phyloP scores from a whole-genome alignment of 2,113 vertebrate species.

The Myrmecophaga tridactyla region DNA sequence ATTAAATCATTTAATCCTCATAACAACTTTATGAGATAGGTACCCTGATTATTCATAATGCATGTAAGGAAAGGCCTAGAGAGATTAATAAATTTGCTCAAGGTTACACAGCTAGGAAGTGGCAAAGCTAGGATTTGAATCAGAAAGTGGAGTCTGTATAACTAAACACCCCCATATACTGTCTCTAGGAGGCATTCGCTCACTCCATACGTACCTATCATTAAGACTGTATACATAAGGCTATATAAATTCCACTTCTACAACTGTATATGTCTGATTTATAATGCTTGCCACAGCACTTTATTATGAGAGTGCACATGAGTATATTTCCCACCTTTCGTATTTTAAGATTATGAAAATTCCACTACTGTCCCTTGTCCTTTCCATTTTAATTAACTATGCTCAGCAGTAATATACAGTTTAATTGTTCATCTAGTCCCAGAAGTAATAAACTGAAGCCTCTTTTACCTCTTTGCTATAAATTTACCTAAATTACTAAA shows the following conservation, averaged over 20 bases:
- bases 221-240: not conserved
- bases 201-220: rapidly evolving
- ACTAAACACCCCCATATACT: not conserved
- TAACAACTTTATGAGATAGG: not conserved
- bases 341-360: constrained; percentile 9
- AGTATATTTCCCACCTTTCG: not conserved
- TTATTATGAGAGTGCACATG: not conserved
- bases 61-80: not conserved
- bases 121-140: not conserved
- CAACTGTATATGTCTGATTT: not conserved
- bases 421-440: not conserved
- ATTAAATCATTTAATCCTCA: not conserved
- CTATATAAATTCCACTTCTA: not conserved
- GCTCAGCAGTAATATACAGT: not conserved
- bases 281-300: not conserved
- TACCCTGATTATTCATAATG: no score
- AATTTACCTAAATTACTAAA: not conserved
- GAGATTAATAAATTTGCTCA: not conserved
- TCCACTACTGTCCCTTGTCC: not conserved
- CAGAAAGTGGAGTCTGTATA: not conserved
- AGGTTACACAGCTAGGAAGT: not conserved
- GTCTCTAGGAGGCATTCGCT: not conserved
- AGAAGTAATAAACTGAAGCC: not conserved
- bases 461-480: not conserved
- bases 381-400: not conserved